Percentiles rank a stretch among this genome's conserved stretches.
Evolutionary conservation across 2,113 vertebrate species (phyloP).

Genomic region (Leiothrix lutea): DNA sequence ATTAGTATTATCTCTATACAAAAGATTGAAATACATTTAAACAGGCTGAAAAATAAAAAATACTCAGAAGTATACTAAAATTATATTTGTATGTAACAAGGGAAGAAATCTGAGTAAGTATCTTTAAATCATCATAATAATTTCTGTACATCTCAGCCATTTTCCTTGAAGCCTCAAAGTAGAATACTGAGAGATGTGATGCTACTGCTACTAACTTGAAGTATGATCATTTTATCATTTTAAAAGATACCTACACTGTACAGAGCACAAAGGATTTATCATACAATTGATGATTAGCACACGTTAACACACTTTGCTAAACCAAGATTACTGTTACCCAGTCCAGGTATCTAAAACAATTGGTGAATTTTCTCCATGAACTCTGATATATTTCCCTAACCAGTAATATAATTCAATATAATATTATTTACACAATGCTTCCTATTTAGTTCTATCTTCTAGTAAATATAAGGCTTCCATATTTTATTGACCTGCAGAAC

Average conservation of each 20-base stretch:
- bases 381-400: neutral
- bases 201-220: neutral
- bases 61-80: neutral
- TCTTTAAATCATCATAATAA: neutral
- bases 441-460: neutral
- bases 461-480: neutral
- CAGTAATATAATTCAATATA: neutral
- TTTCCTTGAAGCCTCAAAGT: neutral
- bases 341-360: neutral
- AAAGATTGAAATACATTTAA: slow-evolving; percentile 77
- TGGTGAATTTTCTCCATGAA: neutral
- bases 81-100: neutral
- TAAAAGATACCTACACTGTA: neutral
- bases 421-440: neutral
- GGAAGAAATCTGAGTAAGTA: neutral
- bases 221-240: neutral
- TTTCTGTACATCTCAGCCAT: neutral
- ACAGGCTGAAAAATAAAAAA: slow-evolving; percentile 49
- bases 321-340: neutral
- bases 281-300: neutral
- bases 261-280: neutral
- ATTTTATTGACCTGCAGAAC: neutral
- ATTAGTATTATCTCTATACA: slow-evolving; percentile 77
- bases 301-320: neutral
- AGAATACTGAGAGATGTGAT: neutral